Conservation (phyloP, 1,140 invertebrate genomes). For the Drosophila kepulauana region DNA sequence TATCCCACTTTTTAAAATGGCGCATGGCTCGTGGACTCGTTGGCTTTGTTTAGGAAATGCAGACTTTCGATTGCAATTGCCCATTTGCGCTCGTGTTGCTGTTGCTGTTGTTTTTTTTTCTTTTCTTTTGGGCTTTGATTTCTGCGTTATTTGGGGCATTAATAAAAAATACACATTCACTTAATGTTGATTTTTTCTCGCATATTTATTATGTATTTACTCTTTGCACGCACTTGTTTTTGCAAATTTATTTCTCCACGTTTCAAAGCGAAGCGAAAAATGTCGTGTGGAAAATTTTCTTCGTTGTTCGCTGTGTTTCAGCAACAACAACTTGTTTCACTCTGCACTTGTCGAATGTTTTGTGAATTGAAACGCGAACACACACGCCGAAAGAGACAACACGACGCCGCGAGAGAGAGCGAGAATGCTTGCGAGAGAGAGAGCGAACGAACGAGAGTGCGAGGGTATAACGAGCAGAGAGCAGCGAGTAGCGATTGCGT, state of each 20-base stretch:
- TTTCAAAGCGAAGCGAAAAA: slow-evolving; percentile 29
- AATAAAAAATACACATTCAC: slow-evolving; percentile 1
- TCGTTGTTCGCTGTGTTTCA: slow-evolving; percentile 77
- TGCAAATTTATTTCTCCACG: slow-evolving; percentile 31
- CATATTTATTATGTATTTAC: slow-evolving; percentile 7
- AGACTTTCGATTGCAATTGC: slow-evolving; percentile 58
- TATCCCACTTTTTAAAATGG: slow-evolving; percentile 82
- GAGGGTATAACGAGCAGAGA: background rate
- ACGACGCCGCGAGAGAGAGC: background rate
- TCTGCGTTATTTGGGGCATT: background rate
- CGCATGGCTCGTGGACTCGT: slow-evolving; percentile 65
- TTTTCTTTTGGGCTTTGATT: background rate
- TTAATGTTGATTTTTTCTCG: background rate
- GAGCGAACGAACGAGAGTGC: slow-evolving; percentile 5
- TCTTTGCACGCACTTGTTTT: slow-evolving; percentile 27
- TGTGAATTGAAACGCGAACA: slow-evolving; percentile 63
- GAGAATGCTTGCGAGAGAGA: slow-evolving; percentile 14
- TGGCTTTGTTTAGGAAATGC: slow-evolving; percentile 82
- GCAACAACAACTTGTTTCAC: slow-evolving; percentile 83
- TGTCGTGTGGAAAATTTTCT: slow-evolving; percentile 42
- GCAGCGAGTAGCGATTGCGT: background rate
- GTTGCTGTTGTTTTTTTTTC: background rate
- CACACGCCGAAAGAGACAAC: slow-evolving; percentile 3
- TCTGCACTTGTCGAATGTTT: slow-evolving; percentile 83
- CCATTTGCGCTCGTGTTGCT: slow-evolving; percentile 29